A percentile compares a stretch with the other conserved stretches of the same genome.
Evolutionary conservation across 2,797 vertebrate genomes (phyloP).

Genomic region (Gymnodraco acuticeps): DNA sequence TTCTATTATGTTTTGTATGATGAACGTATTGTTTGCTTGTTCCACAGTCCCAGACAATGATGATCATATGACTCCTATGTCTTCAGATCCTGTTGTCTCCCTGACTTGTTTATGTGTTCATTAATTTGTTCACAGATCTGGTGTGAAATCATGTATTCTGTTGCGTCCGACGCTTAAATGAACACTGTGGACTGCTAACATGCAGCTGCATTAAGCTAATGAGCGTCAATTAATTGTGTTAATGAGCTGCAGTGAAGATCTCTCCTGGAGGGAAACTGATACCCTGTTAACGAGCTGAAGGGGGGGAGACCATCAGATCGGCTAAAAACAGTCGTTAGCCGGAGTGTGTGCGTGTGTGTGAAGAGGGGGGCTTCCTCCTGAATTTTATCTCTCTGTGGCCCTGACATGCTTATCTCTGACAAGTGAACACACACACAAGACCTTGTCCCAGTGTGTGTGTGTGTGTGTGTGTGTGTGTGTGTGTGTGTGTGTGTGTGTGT

Average conservation of each 20-base stretch:
- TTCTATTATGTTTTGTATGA: not conserved
- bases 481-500: too few relatives aligned
- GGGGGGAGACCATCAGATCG: constrained; percentile 20
- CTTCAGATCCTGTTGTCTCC: not conserved
- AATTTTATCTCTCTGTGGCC: constrained; percentile 59
- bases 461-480: too few relatives aligned
- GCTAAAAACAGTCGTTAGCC: constrained; percentile 31
- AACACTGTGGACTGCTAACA: constrained; percentile 48
- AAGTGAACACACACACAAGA: constrained; percentile 30
- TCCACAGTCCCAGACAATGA: not conserved
- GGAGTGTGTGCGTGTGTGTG: constrained; percentile 3
- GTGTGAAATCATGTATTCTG: constrained; percentile 11
- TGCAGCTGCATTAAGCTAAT: constrained; percentile 68
- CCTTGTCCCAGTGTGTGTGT: constrained; percentile 10
- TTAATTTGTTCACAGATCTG: not conserved
- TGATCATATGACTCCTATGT: not conserved
- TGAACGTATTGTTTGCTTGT: not conserved
- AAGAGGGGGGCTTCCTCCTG: constrained; percentile 21
- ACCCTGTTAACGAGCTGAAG: constrained; percentile 53
- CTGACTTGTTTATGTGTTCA: not conserved
- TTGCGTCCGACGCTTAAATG: constrained; percentile 18
- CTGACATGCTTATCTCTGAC: constrained; percentile 67
- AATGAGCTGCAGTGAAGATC: constrained; percentile 52
- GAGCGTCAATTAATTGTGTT: constrained; percentile 66
- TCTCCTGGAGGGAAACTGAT: constrained; percentile 61